Evolutionary conservation across 2,888 invertebrate genomes (phyloP), one percentile per base, ranked within the genome.

Genomic region (Oscheius onirici): DNA sequence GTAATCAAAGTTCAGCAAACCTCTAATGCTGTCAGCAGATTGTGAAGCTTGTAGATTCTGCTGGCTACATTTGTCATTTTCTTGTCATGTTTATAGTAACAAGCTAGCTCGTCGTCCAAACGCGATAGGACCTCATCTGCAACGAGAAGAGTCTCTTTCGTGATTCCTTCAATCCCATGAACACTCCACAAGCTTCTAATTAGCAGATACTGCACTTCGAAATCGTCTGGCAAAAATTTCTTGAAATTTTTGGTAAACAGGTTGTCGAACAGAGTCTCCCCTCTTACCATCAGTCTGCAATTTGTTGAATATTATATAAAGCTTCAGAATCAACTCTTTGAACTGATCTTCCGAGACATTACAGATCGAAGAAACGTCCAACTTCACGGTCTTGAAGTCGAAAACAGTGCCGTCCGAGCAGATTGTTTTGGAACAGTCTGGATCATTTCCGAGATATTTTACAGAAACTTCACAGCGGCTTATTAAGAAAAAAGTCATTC

Each of bases 191-290:
- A 8, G 11, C 46, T 26, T 20, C 63, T n/a, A 15, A 63, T 15
- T 20, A 63, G 17, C n/a, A 63, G 26, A 63, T 46, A 63, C 17
- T 49, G 63, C 3, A 63, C 5, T n/a, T 63, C 63, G 26, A 63
- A 63, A 49, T 46, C n/a, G 26, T 63, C 63, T 8, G 63, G 63
- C 8, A 26, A 20, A n/a, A 63, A 11, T 28, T 24, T 24, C 46
- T 63, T 63, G 17, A 63, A 49, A 3, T 20, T 44, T 28, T 49
- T 22, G 13, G 46, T 17, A n/a, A 49, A 28, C 13, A 26, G 11
- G 8, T 46, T 49, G 26, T 63, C 63, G 63, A 26, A 63, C n/a
- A 24, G 46, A 15, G 24, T n/a, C 15, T 63, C 46, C 1, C 24
- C 26, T 3, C 17, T 17, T 3, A 63, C 20, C 49, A 49, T 24